Conservation (phyloP, 23 tunicate genomes). For the Ascidia mentula region DNA sequence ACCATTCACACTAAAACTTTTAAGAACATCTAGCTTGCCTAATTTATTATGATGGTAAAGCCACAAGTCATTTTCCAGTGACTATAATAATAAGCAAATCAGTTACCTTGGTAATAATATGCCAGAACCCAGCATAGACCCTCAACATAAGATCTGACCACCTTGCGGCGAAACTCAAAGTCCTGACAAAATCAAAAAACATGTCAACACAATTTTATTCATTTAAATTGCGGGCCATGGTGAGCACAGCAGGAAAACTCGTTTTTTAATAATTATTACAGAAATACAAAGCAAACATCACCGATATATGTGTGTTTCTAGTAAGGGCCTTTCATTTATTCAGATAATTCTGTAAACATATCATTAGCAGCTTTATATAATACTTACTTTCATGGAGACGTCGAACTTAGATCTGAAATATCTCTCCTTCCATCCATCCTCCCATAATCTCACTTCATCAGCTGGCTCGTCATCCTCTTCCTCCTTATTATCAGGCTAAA, state of each 20-base stretch:
- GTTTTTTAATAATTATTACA: no score
- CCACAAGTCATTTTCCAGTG: no score
- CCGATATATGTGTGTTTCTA: no score
- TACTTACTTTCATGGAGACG: slow-evolving; percentile 73
- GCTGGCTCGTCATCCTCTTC: slow-evolving; percentile 88
- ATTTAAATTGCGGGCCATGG: background rate
- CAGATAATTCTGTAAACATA: no score
- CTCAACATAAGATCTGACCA: slow-evolving; percentile 83
- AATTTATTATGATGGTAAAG: no score
- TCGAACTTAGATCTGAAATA: slow-evolving; percentile 87
- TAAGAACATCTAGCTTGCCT: no score
- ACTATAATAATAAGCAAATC: no score
- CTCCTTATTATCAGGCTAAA: slow-evolving; percentile 19
- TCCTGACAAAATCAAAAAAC: slow-evolving; percentile 29
- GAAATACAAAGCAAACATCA: no score
- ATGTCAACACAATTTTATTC: background rate
- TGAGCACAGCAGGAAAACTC: background rate
- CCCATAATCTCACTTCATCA: slow-evolving; percentile 96
- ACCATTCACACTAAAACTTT: background rate
- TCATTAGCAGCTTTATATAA: background rate
- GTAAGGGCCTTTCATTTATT: no score
- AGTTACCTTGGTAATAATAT: slow-evolving; percentile 98
- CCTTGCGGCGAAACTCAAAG: slow-evolving; percentile 78
- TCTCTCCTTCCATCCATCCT: slow-evolving; percentile 99
- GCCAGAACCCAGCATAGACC: slow-evolving; percentile 96